Base-by-base conservation (phyloP, 2,888 invertebrate species). In the Byasa hedistus region DNA sequence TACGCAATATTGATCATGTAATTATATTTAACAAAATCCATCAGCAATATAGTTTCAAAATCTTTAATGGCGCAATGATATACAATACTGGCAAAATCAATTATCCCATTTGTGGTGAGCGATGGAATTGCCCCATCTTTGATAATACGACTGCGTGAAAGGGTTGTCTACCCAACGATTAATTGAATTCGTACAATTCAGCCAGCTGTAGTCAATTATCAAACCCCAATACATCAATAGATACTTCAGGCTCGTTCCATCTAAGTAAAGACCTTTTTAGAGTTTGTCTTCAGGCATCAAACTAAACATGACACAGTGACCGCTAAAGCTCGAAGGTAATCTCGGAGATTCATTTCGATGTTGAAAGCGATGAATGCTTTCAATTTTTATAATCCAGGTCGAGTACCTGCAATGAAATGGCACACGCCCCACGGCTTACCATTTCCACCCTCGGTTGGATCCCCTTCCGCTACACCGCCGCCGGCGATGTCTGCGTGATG, bases 401-500 rank as follows among this genome's bases (percentile, higher is more conserved):
- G 66, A 48, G 48, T 57, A 22, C 61, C 36, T 52, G 24, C 36
- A 57, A 61, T 61, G 61, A 61, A 57, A 60, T 80, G 80, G 76
- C 79, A 75, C 74, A 71, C 75, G 76, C 74, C 74, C 72, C 71
- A 68, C 65, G 73, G 74, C 75, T 75, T 76, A 77, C 75, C 73
- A 70, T 74, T 68, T 77, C 74, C 74, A 79, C 83, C 82, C 60
- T 48, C 44, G 24, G 36, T 44, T 71, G 70, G 72, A 75, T 77
- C 78, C 76, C 77, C 78, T 83, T 81, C 83, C 83, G 79, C 81
- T 81, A 82, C 83, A 78, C 66, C 72, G 73, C 74, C 64, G 39
- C 72, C 69, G 70, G 55, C 70, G 70, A 69, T 69, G 68, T 69
- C 68, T 62, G 21, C 27, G 44, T 63, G 39, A 69, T 69, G 69